phyloP scores from a whole-genome alignment of 2,113 vertebrate genomes.

The Hystrix cristata region DNA sequence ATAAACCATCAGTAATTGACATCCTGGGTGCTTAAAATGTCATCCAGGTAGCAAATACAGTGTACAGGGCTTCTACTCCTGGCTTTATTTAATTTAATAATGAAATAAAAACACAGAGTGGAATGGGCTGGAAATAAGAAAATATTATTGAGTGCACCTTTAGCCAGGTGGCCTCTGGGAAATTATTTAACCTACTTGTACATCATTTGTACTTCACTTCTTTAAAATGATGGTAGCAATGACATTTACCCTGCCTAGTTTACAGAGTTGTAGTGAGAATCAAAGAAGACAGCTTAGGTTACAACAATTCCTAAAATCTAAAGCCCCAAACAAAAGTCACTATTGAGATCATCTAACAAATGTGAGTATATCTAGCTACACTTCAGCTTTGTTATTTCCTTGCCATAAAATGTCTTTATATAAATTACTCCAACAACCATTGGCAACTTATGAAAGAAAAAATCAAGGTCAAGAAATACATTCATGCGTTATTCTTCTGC shows the following conservation, averaged over 20 bases:
- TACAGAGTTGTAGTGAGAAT: background rate
- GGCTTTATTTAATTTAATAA: conserved; percentile 37
- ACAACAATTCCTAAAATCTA: conserved; percentile 53
- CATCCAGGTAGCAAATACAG: background rate
- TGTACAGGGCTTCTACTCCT: background rate
- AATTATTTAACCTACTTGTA: background rate
- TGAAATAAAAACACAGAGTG: conserved; percentile 43
- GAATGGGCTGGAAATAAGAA: background rate
- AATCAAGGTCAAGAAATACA: conserved; percentile 68
- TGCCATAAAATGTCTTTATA: conserved; percentile 28
- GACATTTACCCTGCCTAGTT: conserved; percentile 21
- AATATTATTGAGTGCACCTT: background rate
- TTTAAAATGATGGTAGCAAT: conserved; percentile 27
- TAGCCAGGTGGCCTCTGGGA: background rate
- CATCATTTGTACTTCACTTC: background rate
- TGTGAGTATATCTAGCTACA: conserved; percentile 28
- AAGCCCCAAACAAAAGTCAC: conserved; percentile 40
- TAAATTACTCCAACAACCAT: conserved; percentile 54
- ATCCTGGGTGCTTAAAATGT: background rate
- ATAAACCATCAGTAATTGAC: conserved; percentile 5
- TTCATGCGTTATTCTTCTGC: conserved; percentile 52
- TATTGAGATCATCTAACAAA: conserved; percentile 52
- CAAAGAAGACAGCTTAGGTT: background rate
- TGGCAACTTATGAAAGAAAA: conserved; percentile 70
- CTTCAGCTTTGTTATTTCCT: conserved; percentile 63